Percentiles rank a stretch among this genome's conserved stretches.
Evolutionary conservation across 2,797 vertebrate species (phyloP).

Genomic region (Gallinago nigripennis): DNA sequence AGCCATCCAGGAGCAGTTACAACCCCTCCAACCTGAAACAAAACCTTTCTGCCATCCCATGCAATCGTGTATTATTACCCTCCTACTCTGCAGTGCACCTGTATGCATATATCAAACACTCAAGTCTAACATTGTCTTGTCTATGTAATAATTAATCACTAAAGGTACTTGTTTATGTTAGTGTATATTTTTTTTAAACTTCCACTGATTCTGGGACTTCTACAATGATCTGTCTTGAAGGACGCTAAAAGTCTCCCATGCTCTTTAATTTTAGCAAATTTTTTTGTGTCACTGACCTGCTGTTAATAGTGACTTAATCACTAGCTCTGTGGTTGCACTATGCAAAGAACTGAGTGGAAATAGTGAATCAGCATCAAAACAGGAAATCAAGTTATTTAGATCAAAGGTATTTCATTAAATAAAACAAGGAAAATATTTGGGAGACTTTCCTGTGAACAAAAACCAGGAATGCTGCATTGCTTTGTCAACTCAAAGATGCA

Average conservation of each 20-base stretch:
- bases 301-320: background rate
- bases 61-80: background rate
- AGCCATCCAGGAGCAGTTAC: background rate
- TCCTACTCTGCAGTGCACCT: background rate
- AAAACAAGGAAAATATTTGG: background rate
- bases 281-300: background rate
- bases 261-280: background rate
- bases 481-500: constrained; percentile 11
- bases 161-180: background rate
- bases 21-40: background rate
- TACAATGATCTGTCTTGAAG: background rate
- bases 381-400: background rate
- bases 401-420: background rate
- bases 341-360: background rate
- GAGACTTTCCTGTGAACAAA: background rate
- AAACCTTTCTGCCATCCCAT: background rate
- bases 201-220: background rate
- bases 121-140: background rate
- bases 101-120: background rate
- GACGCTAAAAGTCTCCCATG: background rate
- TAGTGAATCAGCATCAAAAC: background rate
- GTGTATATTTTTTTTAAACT: background rate
- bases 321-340: background rate
- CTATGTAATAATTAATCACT: background rate
- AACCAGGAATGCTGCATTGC: background rate